Percentiles rank a stretch among this genome's conserved stretches.
These are phyloP conservation scores for Trichoplusia ni DNA, from an alignment of 1,140 invertebrate species.

Conservation along the genomic window DNA sequence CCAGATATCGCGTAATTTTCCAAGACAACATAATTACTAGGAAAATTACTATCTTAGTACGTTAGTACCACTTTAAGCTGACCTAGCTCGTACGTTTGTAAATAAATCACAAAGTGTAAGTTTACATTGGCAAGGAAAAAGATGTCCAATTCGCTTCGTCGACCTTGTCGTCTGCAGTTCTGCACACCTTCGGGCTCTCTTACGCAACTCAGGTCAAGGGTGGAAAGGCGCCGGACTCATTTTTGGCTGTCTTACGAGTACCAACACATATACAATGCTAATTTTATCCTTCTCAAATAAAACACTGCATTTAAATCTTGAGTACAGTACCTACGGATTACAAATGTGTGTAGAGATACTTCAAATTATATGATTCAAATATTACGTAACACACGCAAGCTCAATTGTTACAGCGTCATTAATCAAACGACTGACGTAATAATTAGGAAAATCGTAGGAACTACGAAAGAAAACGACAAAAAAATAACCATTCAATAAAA, in stretches of 20 bases:
- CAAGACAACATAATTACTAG: neutral
- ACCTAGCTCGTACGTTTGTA: conserved; percentile 7
- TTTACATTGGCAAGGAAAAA: conserved; percentile 66
- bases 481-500: conserved; percentile 8
- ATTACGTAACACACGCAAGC: neutral
- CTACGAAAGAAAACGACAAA: neutral
- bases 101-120: conserved; percentile 26
- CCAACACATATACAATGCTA: conserved; percentile 57
- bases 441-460: neutral
- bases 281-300: conserved; percentile 48
- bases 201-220: conserved; percentile 72
- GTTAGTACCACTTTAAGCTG: neutral
- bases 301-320: neutral
- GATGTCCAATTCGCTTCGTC: conserved; percentile 48
- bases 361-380: neutral
- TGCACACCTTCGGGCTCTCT: conserved; percentile 53
- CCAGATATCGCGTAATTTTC: conserved; percentile 1
- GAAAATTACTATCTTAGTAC: conserved; percentile 6
- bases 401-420: no score
- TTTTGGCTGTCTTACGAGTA: conserved; percentile 68
- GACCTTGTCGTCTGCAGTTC: conserved; percentile 59
- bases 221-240: conserved; percentile 63
- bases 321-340: no score
- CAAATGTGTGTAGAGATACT: neutral
- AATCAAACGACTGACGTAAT: no score